Evolutionary conservation across 1,140 invertebrate species (phyloP).

Genomic region (Tenebrio molitor): DNA sequence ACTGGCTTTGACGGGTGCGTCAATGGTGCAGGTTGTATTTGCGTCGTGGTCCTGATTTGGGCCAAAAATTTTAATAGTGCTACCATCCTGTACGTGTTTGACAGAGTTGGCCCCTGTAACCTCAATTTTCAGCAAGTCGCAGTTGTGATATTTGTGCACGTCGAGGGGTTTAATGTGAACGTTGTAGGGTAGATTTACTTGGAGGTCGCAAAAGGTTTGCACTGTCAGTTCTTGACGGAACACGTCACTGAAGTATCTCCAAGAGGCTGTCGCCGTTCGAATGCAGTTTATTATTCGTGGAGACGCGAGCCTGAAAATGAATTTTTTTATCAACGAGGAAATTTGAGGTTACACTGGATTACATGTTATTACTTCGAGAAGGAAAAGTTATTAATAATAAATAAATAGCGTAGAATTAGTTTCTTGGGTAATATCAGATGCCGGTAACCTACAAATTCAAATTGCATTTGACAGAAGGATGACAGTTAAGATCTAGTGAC

Average conservation of each 20-base stretch:
- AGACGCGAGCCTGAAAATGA: too few species aligned
- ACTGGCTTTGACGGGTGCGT: conserved; percentile 61
- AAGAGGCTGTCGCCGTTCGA: too few species aligned
- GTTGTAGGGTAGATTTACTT: conserved; percentile 52
- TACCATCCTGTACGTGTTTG: conserved; percentile 11
- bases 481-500: too few species aligned
- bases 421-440: too few species aligned
- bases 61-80: conserved; percentile 22
- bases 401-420: too few species aligned
- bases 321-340: too few species aligned
- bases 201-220: conserved; percentile 53
- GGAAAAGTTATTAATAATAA: too few species aligned
- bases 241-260: neutral
- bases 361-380: too few species aligned
- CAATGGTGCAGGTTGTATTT: conserved; percentile 45
- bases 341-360: too few species aligned
- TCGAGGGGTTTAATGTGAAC: conserved; percentile 53
- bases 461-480: too few species aligned
- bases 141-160: conserved; percentile 52
- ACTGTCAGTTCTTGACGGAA: conserved; percentile 47
- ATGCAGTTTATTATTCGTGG: too few species aligned
- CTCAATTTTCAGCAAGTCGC: conserved; percentile 46
- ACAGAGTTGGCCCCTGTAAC: neutral
- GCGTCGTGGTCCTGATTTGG: neutral
- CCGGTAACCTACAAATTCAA: too few species aligned